Evolutionary conservation across 2,797 vertebrate species (phyloP), one percentile per base, ranked within the genome.

Genomic region (Pangasius macronema): DNA sequence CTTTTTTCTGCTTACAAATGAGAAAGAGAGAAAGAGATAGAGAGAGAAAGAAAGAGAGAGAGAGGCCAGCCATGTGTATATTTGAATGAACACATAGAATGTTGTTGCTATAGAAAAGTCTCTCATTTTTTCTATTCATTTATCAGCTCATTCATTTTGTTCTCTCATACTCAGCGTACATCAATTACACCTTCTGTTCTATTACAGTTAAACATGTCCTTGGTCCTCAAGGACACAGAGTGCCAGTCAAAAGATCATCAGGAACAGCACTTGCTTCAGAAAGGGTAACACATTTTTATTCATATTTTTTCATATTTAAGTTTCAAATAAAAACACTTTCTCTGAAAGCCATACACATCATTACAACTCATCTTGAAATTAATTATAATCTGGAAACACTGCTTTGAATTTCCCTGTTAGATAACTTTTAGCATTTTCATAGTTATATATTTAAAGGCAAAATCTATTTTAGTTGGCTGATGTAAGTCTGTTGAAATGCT

Each of bases 1-100:
- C 85, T 88, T 39, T 82, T 84, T 87, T 77, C 4, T 81, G 83
- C 30, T 83, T 86, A 59, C 16, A 39, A 67, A 16, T 91, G 87
- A 91, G 73, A 87, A 49, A 87, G 67, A 91, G 36, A 22, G 33
- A 70, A 20, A 70, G 16, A 39, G 67, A 70, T 18, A 70, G 36
- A 3, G 70, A 30, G 57, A 75, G 73, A 36, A 39, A 88, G 55
- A 30, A 27, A 59, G 77, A 39, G 27, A 70, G 79, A 57, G 51
- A 46, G 24, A 46, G 46, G 14, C 53, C 46, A 63, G 39, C 8
- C 20, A 49, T 7, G 27, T 82, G 85, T 82, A 42, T 82, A 14
- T 83, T 75, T 65, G 1, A 82, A 82, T 51, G 39, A 68, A 61
- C 36, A 76, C 16, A 82, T 46, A 85, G 27, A 63, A 53, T 3